Evolutionary conservation across 2,797 vertebrate species (phyloP).

Genomic region (Sebastes itinus): DNA sequence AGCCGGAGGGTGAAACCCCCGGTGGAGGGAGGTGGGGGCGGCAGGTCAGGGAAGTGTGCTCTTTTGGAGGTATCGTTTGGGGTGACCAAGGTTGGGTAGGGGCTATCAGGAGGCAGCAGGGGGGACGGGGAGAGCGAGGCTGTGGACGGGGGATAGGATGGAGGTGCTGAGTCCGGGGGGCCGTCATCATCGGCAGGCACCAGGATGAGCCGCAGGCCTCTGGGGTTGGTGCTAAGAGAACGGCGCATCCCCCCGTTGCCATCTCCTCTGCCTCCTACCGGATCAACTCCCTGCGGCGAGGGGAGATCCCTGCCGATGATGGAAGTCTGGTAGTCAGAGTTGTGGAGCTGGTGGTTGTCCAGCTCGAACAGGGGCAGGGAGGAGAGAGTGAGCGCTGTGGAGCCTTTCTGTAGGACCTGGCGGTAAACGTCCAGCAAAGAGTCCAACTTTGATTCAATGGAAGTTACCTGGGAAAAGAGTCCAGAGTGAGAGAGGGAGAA

Average conservation of each 20-base stretch:
- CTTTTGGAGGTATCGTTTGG: conserved; percentile 83
- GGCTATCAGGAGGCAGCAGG: conserved; percentile 74
- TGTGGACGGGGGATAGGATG: conserved; percentile 89
- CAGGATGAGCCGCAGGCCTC: conserved; percentile 92
- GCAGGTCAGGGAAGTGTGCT: conserved; percentile 77
- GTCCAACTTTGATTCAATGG: conserved; percentile 97
- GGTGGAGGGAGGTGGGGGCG: conserved; percentile 75
- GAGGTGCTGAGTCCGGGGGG: conserved; percentile 86
- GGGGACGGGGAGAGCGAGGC: conserved; percentile 82
- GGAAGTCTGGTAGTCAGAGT: conserved; percentile 89
- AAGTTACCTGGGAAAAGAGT: conserved; percentile 87
- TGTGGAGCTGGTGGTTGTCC: conserved; percentile 79
- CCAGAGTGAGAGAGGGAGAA: not conserved
- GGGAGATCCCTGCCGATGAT: conserved; percentile 86
- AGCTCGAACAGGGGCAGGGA: conserved; percentile 92
- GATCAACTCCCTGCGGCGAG: conserved; percentile 83
- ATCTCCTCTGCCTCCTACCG: conserved; percentile 25
- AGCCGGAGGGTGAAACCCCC: conserved; percentile 90
- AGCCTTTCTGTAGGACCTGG: conserved; percentile 92
- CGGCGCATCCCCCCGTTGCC: conserved; percentile 74
- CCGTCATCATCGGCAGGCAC: conserved; percentile 89
- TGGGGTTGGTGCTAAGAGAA: conserved; percentile 88
- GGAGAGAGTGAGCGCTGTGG: conserved; percentile 88
- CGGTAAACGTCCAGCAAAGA: conserved; percentile 95
- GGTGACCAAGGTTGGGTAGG: conserved; percentile 76